A percentile compares a stretch with the other conserved stretches of the same genome.
Evolutionary conservation across 2,797 vertebrate genomes (phyloP).

Genomic region (Brachymystax lenok): DNA sequence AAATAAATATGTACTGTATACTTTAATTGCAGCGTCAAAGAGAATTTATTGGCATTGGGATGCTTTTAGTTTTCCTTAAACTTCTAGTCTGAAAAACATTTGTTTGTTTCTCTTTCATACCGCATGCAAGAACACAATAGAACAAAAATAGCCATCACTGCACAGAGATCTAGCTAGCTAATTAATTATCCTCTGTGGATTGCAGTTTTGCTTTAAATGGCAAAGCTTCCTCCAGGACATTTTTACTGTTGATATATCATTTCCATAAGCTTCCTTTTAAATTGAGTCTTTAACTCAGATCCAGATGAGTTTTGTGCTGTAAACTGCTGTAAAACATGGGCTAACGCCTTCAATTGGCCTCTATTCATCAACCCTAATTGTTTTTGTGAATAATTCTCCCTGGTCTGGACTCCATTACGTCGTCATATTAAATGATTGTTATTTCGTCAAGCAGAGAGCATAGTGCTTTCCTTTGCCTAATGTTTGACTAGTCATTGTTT

Average conservation of each 20-base stretch:
- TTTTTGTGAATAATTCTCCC: constrained; percentile 28
- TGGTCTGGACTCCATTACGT: constrained; percentile 48
- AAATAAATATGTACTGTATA: background rate
- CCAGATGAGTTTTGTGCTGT: constrained; percentile 13
- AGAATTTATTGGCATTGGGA: background rate
- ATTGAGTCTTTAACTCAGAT: background rate
- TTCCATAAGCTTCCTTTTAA: constrained; percentile 40
- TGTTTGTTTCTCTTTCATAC: background rate
- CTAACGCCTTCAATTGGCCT: constrained; percentile 4
- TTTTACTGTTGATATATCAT: constrained; percentile 36
- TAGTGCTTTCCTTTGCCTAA: constrained; percentile 32
- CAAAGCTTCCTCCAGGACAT: constrained; percentile 41
- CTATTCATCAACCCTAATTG: constrained; percentile 34
- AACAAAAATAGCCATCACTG: constrained; percentile 10
- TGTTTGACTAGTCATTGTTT: constrained; percentile 21
- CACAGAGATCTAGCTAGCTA: constrained; percentile 1
- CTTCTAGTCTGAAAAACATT: no score
- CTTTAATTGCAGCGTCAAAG: background rate
- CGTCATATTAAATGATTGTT: constrained; percentile 39
- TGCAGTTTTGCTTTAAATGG: constrained; percentile 32
- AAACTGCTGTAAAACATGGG: constrained; percentile 19
- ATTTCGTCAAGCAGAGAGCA: constrained; percentile 25
- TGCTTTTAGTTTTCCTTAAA: background rate
- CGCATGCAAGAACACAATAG: background rate
- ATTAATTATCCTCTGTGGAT: constrained; percentile 15